phyloP scores from a whole-genome alignment of 1,140 invertebrate species.

The Tetragonula clypearis region DNA sequence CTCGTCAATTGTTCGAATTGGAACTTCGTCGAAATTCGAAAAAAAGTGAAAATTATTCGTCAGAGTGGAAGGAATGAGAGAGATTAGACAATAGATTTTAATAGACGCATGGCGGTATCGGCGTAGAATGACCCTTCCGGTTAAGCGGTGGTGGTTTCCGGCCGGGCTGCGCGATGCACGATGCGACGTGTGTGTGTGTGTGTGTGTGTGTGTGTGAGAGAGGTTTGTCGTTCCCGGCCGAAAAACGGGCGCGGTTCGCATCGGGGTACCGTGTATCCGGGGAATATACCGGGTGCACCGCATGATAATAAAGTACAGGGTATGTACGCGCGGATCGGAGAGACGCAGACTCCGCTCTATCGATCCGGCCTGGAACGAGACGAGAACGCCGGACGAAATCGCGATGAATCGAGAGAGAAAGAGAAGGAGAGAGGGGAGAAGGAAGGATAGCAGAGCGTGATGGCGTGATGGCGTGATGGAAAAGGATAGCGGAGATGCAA shows the following conservation, averaged over 20 bases:
- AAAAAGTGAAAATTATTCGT: too few species aligned
- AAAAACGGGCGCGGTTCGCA: slow-evolving; percentile 42
- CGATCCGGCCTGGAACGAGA: slow-evolving; percentile 73
- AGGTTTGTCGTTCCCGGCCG: not conserved
- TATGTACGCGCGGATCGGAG: slow-evolving; percentile 74
- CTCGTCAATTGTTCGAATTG: too few species aligned
- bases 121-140: not conserved
- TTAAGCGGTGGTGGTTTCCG: not conserved
- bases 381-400: slow-evolving; percentile 53
- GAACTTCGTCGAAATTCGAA: too few species aligned
- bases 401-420: slow-evolving; percentile 44
- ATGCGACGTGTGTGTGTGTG: not conserved
- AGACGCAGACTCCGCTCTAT: slow-evolving; percentile 82
- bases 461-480: too few species aligned
- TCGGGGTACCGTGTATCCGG: slow-evolving; percentile 55
- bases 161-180: not conserved
- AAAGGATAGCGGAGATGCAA: too few species aligned
- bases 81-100: not conserved
- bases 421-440: not conserved
- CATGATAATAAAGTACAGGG: slow-evolving; percentile 69
- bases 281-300: slow-evolving; percentile 67
- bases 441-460: not conserved
- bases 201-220: not conserved
- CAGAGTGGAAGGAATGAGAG: not conserved
- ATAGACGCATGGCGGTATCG: not conserved